Evolutionary conservation across 2,113 vertebrate species (phyloP).

Genomic region (Nibea coibor): DNA sequence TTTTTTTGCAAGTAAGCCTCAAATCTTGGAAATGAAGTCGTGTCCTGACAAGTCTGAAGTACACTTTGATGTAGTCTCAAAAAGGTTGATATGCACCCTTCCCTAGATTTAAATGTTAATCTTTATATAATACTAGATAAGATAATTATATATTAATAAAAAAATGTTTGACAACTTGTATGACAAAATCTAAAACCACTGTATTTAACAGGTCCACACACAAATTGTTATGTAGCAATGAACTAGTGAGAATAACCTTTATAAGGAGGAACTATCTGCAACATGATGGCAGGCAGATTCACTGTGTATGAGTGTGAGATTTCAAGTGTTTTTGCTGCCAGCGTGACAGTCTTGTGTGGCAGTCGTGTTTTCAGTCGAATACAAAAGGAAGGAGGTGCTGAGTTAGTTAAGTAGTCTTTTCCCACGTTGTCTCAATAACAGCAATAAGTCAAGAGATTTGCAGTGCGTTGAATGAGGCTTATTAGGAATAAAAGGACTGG

Average conservation of each 20-base stretch:
- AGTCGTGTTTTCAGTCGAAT: slow-evolving; percentile 5
- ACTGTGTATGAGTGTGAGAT: not conserved
- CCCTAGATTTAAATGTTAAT: not conserved
- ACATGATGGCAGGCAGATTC: not conserved
- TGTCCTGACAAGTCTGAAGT: not conserved
- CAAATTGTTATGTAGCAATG: no score
- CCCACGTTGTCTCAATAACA: slow-evolving; percentile 50
- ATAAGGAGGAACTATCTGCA: not conserved
- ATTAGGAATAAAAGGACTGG: slow-evolving; percentile 66
- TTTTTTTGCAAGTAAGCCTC: not conserved
- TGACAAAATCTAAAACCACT: not conserved
- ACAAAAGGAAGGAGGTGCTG: slow-evolving; percentile 16
- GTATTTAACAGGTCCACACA: no score
- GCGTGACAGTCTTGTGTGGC: not conserved
- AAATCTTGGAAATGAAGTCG: not conserved
- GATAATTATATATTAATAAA: not conserved
- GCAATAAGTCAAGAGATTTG: slow-evolving; percentile 56
- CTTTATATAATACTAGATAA: not conserved
- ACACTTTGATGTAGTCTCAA: not conserved
- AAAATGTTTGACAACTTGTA: not conserved
- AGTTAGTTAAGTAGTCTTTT: slow-evolving; percentile 42
- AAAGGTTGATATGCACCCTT: not conserved
- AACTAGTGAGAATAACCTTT: not conserved
- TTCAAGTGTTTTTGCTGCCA: not conserved
- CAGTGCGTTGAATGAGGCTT: slow-evolving; percentile 49